Base-by-base conservation (phyloP, 2,888 invertebrate genomes). In the Blastobasis lacticolella region DNA sequence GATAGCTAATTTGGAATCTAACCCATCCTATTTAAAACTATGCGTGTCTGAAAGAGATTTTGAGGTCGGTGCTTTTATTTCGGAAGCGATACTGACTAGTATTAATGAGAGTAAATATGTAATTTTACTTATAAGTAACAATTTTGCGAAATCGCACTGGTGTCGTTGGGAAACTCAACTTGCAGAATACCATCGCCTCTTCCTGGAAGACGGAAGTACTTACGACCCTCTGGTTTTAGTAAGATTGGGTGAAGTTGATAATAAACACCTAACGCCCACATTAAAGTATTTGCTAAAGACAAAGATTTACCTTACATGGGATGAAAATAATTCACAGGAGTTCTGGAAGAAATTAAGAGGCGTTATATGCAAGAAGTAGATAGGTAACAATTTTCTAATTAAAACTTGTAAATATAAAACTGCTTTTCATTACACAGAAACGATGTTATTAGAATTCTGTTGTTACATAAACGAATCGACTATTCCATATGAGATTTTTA, bases 31-130 rank as follows among this genome's bases (percentile, higher is more conserved):
- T 64, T 86, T 91, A 10, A 91, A 90, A 60, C 73, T 94, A 42
- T 93, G 93, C 69, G 90, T 94, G 38, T 92, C 92, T 63, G 93
- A 94, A 65, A 79, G 93, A 56, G 93, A 93, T 70, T 92, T 93
- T 57, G 89, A 91, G 64, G 89, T 91, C 53, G 92, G 92, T 4
- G 83, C 91, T 1, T 85, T 91, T 56, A 90, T 93, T 63, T 90
- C 91, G 0, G 93, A 94, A 65, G 90, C 91, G 48, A 91, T 94
- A 42, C 78, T 91, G 55, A 89, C 86, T 42, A 90, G 92, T 66
- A 90, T 94, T 54, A 90, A 90, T 38, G 87, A 90, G 51, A 92
- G 92, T 67, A 89, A 90, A 54, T 91, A 90, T 64, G 90, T 93
- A 9, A 81, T 94, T 52, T 75, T 94, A 50, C 78, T 94, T 7